These are phyloP conservation scores for Nanorana parkeri DNA, from an alignment of 2,113 vertebrate species.

Conservation along the genomic window DNA sequence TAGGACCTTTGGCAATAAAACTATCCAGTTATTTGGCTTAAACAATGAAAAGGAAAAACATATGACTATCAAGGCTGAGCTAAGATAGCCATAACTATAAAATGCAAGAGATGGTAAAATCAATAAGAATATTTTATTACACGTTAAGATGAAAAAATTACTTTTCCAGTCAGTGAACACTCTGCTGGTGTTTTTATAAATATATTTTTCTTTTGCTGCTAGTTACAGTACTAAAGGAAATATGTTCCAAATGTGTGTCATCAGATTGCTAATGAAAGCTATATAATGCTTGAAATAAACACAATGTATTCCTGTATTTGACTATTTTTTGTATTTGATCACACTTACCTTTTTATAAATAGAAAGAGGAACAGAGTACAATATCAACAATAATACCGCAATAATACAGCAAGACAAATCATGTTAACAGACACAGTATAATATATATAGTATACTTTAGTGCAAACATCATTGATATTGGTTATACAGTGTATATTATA, in stretches of 20 bases:
- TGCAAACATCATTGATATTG: too few relatives aligned
- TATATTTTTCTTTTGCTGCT: too few relatives aligned
- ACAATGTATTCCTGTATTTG: neutral
- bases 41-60: slow-evolving; percentile 14
- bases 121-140: neutral
- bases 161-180: neutral
- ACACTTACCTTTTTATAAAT: too few relatives aligned
- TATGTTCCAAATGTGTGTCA: too few relatives aligned
- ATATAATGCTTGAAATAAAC: neutral
- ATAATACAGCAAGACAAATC: too few relatives aligned
- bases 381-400: too few relatives aligned
- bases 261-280: neutral
- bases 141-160: neutral
- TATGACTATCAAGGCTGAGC: neutral
- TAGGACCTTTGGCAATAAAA: neutral
- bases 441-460: too few relatives aligned
- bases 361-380: too few relatives aligned
- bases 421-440: too few relatives aligned
- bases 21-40: slow-evolving; percentile 6
- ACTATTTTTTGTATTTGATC: too few relatives aligned
- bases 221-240: neutral
- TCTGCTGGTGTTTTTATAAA: too few relatives aligned
- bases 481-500: too few relatives aligned
- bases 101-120: neutral
- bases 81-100: neutral